Percentiles rank a stretch among this genome's conserved stretches.
phyloP scores from a whole-genome alignment of 2,888 invertebrate genomes.

The Trissoscelio sp. region DNA sequence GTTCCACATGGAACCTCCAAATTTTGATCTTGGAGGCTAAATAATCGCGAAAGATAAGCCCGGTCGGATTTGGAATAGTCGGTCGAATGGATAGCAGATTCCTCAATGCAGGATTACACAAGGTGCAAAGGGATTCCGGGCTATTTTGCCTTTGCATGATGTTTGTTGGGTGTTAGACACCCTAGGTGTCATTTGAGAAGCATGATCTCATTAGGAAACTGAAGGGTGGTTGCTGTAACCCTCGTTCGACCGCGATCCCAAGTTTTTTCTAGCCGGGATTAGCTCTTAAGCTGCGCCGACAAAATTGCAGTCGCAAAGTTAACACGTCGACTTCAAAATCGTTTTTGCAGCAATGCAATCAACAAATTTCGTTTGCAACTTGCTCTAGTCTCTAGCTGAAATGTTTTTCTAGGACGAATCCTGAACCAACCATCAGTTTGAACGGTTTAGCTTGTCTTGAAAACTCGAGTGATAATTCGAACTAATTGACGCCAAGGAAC shows the following conservation, averaged over 20 bases:
- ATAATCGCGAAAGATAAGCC: background rate
- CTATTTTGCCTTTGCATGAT: conserved; percentile 60
- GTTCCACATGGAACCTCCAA: background rate
- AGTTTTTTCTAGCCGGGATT: conserved; percentile 67
- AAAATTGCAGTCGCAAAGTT: conserved; percentile 48
- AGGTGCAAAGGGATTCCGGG: conserved; percentile 31
- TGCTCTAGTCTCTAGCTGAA: no score
- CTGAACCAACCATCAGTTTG: no score
- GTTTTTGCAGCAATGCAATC: background rate
- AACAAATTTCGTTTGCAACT: no score
- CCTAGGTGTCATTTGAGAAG: conserved; percentile 79
- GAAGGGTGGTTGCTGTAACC: conserved; percentile 80
- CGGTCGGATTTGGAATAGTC: background rate
- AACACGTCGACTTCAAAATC: background rate
- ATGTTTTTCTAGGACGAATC: no score
- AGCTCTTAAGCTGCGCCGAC: conserved; percentile 57
- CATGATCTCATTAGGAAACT: conserved; percentile 81
- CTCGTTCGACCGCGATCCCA: conserved; percentile 77
- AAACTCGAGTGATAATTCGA: no score
- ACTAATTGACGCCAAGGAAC: no score
- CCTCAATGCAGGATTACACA: conserved; percentile 38
- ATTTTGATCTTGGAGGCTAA: background rate
- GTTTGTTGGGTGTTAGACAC: conserved; percentile 78
- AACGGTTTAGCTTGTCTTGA: no score
- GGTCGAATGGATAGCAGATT: conserved; percentile 16